phyloP scores from a whole-genome alignment of 2,888 invertebrate genomes.

The Osedax frankpressi region DNA sequence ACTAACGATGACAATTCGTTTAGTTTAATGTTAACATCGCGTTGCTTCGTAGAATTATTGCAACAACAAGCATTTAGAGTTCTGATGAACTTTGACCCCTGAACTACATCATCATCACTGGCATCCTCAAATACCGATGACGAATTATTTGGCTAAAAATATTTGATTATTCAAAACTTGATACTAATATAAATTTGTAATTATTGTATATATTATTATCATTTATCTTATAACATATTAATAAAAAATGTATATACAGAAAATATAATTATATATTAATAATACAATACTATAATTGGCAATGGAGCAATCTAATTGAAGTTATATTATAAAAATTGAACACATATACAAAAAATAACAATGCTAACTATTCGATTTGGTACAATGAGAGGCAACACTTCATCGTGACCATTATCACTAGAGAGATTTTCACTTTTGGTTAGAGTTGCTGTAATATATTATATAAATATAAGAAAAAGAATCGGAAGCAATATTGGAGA shows the following conservation, averaged over 20 bases:
- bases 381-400: neutral
- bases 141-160: too few relatives aligned
- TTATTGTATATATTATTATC: neutral
- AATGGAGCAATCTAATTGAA: too few relatives aligned
- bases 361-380: neutral
- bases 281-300: too few relatives aligned
- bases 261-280: too few relatives aligned
- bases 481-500: too few relatives aligned
- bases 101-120: neutral
- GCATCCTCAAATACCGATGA: neutral
- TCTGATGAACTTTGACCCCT: neutral
- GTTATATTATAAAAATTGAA: too few relatives aligned
- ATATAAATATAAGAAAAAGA: too few relatives aligned
- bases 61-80: neutral
- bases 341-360: too few relatives aligned
- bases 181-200: too few relatives aligned
- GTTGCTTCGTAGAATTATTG: neutral
- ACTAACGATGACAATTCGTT: neutral
- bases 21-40: neutral
- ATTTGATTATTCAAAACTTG: too few relatives aligned
- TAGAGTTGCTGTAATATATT: neutral
- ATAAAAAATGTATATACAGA: too few relatives aligned
- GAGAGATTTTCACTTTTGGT: neutral
- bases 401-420: slow-evolving; percentile 7
- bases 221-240: too few relatives aligned